A percentile compares a stretch with the other conserved stretches of the same genome.
phyloP scores from a whole-genome alignment of 2,888 invertebrate species.

The Calliopum simillimum region DNA sequence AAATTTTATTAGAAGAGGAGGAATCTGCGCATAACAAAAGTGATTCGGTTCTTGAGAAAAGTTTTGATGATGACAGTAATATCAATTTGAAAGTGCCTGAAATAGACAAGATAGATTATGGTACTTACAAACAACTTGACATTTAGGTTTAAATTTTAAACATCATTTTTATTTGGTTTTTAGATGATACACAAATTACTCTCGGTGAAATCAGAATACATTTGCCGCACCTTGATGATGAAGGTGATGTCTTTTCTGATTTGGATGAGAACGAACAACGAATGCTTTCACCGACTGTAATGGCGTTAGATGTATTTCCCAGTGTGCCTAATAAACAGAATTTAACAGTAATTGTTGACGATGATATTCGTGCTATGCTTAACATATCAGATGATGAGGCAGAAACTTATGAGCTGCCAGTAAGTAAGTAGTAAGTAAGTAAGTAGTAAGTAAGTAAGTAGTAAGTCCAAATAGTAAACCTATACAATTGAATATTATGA shows the following conservation, averaged over 20 bases:
- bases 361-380: constrained; percentile 48
- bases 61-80: not conserved
- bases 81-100: not conserved
- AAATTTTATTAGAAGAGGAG: too few relatives aligned
- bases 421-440: too few relatives aligned
- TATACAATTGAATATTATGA: constrained; percentile 52
- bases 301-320: constrained; percentile 55
- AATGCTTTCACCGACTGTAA: constrained; percentile 57
- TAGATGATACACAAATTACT: constrained; percentile 32
- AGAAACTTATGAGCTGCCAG: constrained; percentile 40
- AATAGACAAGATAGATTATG: not conserved
- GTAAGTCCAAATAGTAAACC: not conserved
- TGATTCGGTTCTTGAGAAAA: not conserved
- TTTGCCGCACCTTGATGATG: constrained; percentile 56
- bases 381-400: constrained; percentile 31
- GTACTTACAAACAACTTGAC: not conserved
- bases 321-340: constrained; percentile 52
- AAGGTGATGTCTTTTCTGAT: constrained; percentile 64
- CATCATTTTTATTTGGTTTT: too few relatives aligned
- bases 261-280: constrained; percentile 56
- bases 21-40: not conserved
- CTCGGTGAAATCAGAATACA: constrained; percentile 44
- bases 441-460: too few relatives aligned
- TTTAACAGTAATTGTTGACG: constrained; percentile 55
- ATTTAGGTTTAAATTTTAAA: too few relatives aligned